These are phyloP conservation scores for Nasua narica DNA, from an alignment of 2,797 vertebrate genomes.

Conservation along the genomic window DNA sequence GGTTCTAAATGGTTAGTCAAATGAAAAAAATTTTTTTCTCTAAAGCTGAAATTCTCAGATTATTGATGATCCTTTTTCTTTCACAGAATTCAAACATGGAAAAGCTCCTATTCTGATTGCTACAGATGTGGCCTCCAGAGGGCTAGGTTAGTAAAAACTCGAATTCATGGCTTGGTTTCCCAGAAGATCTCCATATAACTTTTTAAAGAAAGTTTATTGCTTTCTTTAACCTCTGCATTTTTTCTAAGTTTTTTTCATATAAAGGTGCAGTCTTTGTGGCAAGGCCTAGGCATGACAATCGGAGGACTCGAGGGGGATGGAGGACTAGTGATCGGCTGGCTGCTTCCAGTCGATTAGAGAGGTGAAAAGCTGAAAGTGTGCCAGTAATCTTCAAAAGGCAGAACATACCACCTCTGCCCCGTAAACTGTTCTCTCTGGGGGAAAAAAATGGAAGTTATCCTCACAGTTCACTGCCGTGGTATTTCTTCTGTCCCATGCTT, in stretches of 20 bases:
- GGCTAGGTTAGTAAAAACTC: constrained; percentile 94
- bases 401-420: constrained; percentile 93
- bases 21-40: background rate
- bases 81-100: constrained; percentile 95
- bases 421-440: constrained; percentile 95
- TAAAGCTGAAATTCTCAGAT: background rate
- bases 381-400: constrained; percentile 99
- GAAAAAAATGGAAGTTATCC: constrained; percentile 86
- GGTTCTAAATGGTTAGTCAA: constrained; percentile 94
- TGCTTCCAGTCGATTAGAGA: constrained; percentile 99
- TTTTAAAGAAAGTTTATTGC: constrained; percentile 99
- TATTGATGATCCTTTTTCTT: background rate
- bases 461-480: constrained; percentile 93
- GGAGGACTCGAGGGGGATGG: constrained; percentile 99
- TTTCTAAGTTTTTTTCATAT: constrained; percentile 99
- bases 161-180: constrained; percentile 80
- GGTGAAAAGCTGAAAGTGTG: constrained; percentile 96
- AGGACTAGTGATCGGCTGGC: constrained; percentile 99
- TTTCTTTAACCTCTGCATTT: constrained; percentile 99
- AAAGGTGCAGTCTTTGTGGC: constrained; percentile 99
- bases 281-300: constrained; percentile 99
- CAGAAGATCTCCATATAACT: constrained; percentile 80
- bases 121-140: constrained; percentile 97
- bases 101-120: constrained; percentile 99
- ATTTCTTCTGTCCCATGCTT: constrained; percentile 93